Evolutionary conservation across 2,113 vertebrate species (phyloP), one percentile per base, ranked within the genome.

Genomic region (Tupaia tana): DNA sequence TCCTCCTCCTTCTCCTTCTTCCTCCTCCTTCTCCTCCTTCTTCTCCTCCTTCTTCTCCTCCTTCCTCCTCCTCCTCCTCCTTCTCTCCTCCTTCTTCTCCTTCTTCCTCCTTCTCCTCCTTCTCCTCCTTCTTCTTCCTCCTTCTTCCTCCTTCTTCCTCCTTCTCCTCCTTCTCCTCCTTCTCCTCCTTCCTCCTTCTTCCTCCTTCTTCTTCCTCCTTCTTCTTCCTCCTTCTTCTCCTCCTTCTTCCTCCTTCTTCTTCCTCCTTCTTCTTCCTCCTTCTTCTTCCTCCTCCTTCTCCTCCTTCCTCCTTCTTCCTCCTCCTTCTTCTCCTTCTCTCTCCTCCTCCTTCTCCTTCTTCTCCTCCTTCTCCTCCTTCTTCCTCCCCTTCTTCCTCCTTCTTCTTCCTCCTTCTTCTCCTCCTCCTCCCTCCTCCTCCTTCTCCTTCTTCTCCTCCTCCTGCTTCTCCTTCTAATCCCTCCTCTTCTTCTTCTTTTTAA

Each of bases 401-500:
- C n/a, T n/a, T n/a, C n/a, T n/a, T n/a, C n/a, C n/a, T n/a, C 9
- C 3, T 2, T 25, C 9, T 70, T 22, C n/a, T 9, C 6, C 9
- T n/a, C 18, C 14, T 70, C 22, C 27, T 29, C 9, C 27, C 74
- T 69, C 61, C n/a, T 43, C 16, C n/a, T 43, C 25, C 56, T 81
- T 95, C 70, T 31, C 7, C 83, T 67, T 73, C 61, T 56, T 87
- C 13, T n/a, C n/a, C 58, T 52, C 11, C n/a, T 0, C 52, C 52
- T 18, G 27, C 91, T 43, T 43, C 43, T 43, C 43, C 43, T 43
- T 43, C 43, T 43, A 43, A 43, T 43, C 43, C 43, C 5, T 43
- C 43, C 43, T 43, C 43, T 66, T 78, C 29, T 69, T 93, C 85
- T 88, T 77, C 29, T 69, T 20, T 66, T 70, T 80, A 87, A 71